Evolutionary conservation across 2,888 invertebrate species (phyloP), one percentile per base, ranked within the genome.

Genomic region (Abrostola triplasia): DNA sequence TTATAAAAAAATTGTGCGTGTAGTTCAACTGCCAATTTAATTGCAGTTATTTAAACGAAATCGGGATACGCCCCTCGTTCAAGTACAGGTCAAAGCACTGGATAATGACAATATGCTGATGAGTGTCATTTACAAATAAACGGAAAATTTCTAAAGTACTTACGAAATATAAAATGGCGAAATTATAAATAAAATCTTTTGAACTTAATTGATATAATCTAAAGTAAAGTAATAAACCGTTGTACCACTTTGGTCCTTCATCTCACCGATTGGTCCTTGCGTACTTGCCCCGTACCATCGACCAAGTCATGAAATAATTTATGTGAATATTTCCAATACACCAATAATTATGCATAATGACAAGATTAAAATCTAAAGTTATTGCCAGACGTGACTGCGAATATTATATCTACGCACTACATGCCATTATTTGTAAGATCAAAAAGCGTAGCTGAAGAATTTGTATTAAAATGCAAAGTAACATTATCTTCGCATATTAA

Each of bases 321-420:
- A 59, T 51, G 58, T 61, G 38, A 38, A 64, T 63, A 52, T 67
- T 66, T 48, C 13, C 36, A 60, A 57, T 63, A 65, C 35, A 5
- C 38, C 24, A 66, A 41, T 51, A 60, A 53, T 41, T 61, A 62
- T 66, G 65, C 62, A 64, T 36, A 44, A 51, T 48, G 68, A 53
- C 12, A 61, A 47, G 52, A 60, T 47, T 52, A 38, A 44, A 57
- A 52, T 44, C 12, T 41, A 7, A 63, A 59, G 51, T 70, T 66
- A 64, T 72, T 53, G 44, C 54, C 5, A 36, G 49, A 44, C 65
- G 61, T 66, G 76, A 44, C 61, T 67, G 41, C 37, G 68, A 71
- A 67, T 69, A 53, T 54, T 11, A 48, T 36, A 63, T 40, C 51
- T 9, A 54, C 48, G 11, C 49, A 6, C 51, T 59, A 59, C 4